A percentile compares a stretch with the other conserved stretches of the same genome.
Evolutionary conservation across 2,888 invertebrate genomes (phyloP).

Genomic region (Pristionchus arcanus): DNA sequence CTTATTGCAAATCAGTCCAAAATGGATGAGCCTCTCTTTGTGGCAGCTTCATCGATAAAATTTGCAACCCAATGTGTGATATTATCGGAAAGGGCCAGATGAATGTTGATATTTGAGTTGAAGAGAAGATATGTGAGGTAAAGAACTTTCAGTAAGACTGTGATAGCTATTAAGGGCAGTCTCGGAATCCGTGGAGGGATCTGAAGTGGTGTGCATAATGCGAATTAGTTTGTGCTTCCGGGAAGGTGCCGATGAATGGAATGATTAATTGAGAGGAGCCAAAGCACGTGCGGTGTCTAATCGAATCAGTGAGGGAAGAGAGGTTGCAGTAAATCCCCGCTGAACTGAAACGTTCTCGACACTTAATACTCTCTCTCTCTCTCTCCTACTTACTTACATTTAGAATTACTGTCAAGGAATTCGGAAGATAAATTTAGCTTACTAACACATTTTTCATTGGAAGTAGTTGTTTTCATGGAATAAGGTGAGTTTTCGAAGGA

Average conservation of each 20-base stretch:
- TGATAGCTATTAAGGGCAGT: too few species aligned
- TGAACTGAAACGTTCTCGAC: neutral
- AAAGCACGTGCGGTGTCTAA: constrained; percentile 5
- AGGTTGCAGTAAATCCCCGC: neutral
- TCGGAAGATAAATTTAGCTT: neutral
- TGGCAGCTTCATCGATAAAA: too few species aligned
- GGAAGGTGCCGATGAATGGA: neutral
- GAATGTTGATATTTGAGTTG: too few species aligned
- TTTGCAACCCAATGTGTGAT: too few species aligned
- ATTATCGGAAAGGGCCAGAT: too few species aligned
- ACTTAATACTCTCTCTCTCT: neutral
- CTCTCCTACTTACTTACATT: neutral
- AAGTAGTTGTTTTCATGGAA: too few species aligned
- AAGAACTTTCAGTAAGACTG: too few species aligned
- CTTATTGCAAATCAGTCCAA: too few species aligned
- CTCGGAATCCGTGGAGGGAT: too few species aligned
- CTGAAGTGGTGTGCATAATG: neutral
- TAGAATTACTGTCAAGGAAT: neutral
- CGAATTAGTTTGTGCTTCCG: neutral
- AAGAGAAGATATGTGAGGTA: too few species aligned
- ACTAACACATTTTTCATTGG: neutral
- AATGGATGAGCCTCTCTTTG: too few species aligned
- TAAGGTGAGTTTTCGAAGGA: too few species aligned
- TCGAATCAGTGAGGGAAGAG: constrained; percentile 21
- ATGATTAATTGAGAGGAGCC: neutral